These are phyloP conservation scores for Druceiella hillmani DNA, from an alignment of 2,888 invertebrate genomes.

Conservation along the genomic window DNA sequence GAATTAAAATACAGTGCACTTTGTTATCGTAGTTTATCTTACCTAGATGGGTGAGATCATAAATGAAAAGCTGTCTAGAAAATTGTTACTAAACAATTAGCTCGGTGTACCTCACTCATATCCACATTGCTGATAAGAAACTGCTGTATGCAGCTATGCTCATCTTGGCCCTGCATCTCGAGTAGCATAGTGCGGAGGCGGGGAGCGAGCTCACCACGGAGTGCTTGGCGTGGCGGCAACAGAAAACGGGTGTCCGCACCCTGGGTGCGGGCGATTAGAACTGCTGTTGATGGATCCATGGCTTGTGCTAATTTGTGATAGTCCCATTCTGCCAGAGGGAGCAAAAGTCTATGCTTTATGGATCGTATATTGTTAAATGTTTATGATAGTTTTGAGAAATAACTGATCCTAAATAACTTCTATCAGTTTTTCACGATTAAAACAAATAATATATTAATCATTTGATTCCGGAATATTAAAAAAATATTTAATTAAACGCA, in stretches of 20 bases:
- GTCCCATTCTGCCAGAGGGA: constrained; percentile 44
- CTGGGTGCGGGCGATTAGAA: constrained; percentile 67
- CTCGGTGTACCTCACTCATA: no score
- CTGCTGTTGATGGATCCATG: constrained; percentile 68
- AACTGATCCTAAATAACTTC: no score
- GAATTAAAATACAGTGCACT: no score
- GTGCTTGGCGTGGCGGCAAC: constrained; percentile 54
- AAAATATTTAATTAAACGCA: no score
- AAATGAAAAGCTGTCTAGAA: no score
- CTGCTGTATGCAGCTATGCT: constrained; percentile 38
- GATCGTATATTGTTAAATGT: constrained; percentile 7
- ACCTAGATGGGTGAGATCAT: no score
- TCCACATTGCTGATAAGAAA: constrained; percentile 40
- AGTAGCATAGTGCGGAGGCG: constrained; percentile 34
- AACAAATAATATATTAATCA: no score
- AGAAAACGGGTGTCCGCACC: constrained; percentile 71
- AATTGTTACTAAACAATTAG: no score
- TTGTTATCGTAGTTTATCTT: no score
- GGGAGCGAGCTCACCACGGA: constrained; percentile 35
- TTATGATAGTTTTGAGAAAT: constrained; percentile 1
- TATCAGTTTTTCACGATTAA: no score
- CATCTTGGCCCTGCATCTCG: constrained; percentile 31
- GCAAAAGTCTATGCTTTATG: constrained; percentile 5
- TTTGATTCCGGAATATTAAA: no score
- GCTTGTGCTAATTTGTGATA: constrained; percentile 74